Evolutionary conservation across 2,797 vertebrate species (phyloP), one percentile per base, ranked within the genome.

Genomic region (Etheostoma perlongum): DNA sequence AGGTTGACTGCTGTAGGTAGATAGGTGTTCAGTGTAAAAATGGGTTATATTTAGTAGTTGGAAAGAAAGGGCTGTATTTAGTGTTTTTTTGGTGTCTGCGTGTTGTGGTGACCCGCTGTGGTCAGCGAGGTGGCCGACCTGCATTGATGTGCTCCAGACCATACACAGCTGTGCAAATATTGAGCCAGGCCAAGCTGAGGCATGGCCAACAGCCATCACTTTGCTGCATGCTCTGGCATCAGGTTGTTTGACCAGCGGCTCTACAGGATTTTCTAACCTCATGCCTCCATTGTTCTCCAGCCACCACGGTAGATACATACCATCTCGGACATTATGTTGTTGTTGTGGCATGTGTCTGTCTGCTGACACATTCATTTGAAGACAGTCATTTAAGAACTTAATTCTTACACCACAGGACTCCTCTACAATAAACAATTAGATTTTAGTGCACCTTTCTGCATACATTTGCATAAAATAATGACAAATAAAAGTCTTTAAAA

Each of bases 131-230:
- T 85, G 88, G 78, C 59, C 47, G 82, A 85, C 86, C 87, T 70
- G 87, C 79, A 72, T 61, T 52, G 75, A 89, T 76, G 86, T 82
- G 79, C 65, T 88, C 84, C 88, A 86, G 80, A 85, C 78, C 84
- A 82, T 87, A 92, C 92, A 92, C 93, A 94, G 93, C 92, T 94
- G 93, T 90, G 88, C 86, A 91, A 93, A 94, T 88, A 91, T 63
- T 74, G 82, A 91, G 87, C 82, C 78, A 70, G 81, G 85, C 83
- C 85, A 83, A 90, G 87, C 82, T 66, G 78, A 88, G 82, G 82
- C 74, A 71, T 81, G 84, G 91, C 82, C 74, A 52, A 60, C 67
- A 54, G 89, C 89, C 89, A 90, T 82, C 67, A 12, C 67, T 67
- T 33, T 79, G 74, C 81, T 66, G 81, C 83, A 73, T 78, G 66